These are phyloP conservation scores for Berghia stephanieae DNA, from an alignment of 1,140 invertebrate species.

Conservation along the genomic window DNA sequence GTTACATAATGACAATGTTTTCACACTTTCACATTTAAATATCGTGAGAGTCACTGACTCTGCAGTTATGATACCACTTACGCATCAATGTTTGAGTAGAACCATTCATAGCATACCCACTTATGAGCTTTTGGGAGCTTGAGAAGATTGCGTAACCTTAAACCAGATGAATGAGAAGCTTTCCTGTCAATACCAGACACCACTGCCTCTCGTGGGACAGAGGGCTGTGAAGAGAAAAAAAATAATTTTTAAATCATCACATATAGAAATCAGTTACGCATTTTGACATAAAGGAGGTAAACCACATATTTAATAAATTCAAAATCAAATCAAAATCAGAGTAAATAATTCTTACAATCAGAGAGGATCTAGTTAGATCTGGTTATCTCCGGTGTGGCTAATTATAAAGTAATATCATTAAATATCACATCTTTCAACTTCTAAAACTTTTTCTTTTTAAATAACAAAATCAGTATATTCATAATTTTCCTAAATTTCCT, in stretches of 20 bases:
- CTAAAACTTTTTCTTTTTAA: too few species aligned
- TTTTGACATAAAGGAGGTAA: not conserved
- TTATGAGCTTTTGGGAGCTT: conserved; percentile 98
- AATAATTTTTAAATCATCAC: not conserved
- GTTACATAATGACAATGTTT: too few species aligned
- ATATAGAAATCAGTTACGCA: not conserved
- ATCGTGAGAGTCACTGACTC: too few species aligned
- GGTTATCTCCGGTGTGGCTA: too few species aligned
- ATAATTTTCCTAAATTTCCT: too few species aligned
- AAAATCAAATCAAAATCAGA: not conserved
- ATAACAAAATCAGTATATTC: too few species aligned
- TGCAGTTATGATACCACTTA: too few species aligned
- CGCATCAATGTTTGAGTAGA: conserved; percentile 97
- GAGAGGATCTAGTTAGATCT: not conserved
- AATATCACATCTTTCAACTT: too few species aligned
- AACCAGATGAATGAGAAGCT: conserved; percentile 87
- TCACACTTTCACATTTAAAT: too few species aligned
- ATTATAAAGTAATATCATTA: too few species aligned
- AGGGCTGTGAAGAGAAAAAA: not conserved
- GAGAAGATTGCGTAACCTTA: conserved; percentile 91
- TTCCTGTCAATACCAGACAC: conserved; percentile 68
- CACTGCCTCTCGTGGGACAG: not conserved
- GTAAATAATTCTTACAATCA: too few species aligned
- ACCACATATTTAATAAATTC: not conserved
- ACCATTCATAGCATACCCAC: conserved; percentile 99